Base-by-base conservation (phyloP, 2,113 vertebrate species). In the Trinectes maculatus region DNA sequence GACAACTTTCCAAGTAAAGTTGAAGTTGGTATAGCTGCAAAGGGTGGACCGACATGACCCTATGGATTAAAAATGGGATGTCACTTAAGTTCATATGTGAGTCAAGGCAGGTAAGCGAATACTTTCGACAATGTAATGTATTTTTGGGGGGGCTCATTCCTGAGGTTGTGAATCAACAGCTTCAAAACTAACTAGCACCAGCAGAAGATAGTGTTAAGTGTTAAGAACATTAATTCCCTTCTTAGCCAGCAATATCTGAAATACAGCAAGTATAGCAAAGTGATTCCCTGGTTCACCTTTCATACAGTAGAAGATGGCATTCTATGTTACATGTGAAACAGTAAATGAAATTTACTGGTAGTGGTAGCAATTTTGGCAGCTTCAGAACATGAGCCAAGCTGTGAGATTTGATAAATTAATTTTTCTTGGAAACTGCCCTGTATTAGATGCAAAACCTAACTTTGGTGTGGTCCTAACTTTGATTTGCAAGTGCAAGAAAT, bases 401-500 rank as follows among this genome's bases (percentile, higher is more conserved):
- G 1, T 2, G 29, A 74, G 42, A 51, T 74, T 51, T 68, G 15
- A 68, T 44, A 49, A 48, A 63, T 59, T 8, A 2, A 56, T 70
- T 43, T 28, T 24, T 22, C 44, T 51, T 25, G 10, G 26, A 56
- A 25, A n/a, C n/a, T n/a, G n/a, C n/a, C n/a, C n/a, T n/a, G n/a
- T n/a, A n/a, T n/a, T n/a, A n/a, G n/a, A n/a, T n/a, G n/a, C n/a
- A n/a, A 40, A 62, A 33, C 51, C 12, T 73, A 47, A 79, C 22
- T 71, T 64, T 56, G 59, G 56, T 69, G 67, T 73, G 34, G 63
- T 76, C 18, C 39, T 48, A n/a, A n/a, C n/a, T n/a, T n/a, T n/a
- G n/a, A 48, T 71, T 73, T 71, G 62, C 11, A 18, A 57, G 63
- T 0, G 18, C 36, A 21, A 79, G 37, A 36, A 60, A 34, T 5